These are phyloP conservation scores for Panthera tigris DNA, from an alignment of 2,113 vertebrate species.

Conservation along the genomic window DNA sequence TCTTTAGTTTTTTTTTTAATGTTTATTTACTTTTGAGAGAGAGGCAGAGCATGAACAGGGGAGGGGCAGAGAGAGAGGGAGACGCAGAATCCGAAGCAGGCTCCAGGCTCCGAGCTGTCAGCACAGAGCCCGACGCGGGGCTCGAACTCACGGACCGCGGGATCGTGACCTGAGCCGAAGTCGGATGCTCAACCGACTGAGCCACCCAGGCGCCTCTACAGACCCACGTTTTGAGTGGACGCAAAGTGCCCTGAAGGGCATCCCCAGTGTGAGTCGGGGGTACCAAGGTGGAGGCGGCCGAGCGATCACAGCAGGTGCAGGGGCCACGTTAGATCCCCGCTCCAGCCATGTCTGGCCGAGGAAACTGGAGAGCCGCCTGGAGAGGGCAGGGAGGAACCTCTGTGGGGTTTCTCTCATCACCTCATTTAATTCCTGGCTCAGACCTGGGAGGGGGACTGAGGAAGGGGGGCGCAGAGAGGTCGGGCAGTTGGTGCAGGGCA, in stretches of 20 bases:
- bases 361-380: not conserved
- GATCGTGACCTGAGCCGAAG: too few species aligned
- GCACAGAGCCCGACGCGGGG: too few species aligned
- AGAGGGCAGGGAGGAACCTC: not conserved
- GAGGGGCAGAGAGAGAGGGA: too few species aligned
- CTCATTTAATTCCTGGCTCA: not conserved
- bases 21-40: too few species aligned
- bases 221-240: not conserved
- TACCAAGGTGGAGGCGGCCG: fast-evolving
- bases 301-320: too few species aligned
- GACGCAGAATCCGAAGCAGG: too few species aligned
- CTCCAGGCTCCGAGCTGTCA: too few species aligned
- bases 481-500: not conserved
- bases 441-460: not conserved
- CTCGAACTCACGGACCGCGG: fast-evolving
- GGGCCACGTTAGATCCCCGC: fast-evolving
- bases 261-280: not conserved
- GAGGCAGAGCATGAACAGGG: too few species aligned
- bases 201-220: too few species aligned
- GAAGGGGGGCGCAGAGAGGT: not conserved
- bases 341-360: fast-evolving
- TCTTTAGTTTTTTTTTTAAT: too few species aligned
- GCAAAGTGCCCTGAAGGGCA: too few species aligned
- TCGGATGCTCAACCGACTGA: too few species aligned
- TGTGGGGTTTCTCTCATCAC: fast-evolving